Evolutionary conservation across 2,113 vertebrate species (phyloP).

Genomic region (Hippocampus barbouri): DNA sequence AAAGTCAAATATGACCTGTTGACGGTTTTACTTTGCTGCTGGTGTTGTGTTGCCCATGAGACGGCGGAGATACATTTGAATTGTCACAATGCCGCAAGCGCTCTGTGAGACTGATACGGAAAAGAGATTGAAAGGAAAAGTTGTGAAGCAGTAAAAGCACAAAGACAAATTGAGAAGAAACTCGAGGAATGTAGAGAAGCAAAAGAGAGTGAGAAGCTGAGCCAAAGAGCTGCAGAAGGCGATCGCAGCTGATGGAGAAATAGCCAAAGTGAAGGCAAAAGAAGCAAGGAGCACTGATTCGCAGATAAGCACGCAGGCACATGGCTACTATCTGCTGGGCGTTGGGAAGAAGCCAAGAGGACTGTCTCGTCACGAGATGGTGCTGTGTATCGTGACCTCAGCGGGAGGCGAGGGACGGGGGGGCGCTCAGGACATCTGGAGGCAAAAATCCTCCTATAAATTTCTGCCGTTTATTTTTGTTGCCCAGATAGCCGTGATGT

Average conservation of each 20-base stretch:
- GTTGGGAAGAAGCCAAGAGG: slow-evolving; percentile 43
- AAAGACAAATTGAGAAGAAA: not conserved
- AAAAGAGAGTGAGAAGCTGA: slow-evolving; percentile 2
- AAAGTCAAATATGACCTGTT: not conserved
- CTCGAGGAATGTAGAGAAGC: not conserved
- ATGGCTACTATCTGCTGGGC: slow-evolving; percentile 47
- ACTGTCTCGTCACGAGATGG: slow-evolving; percentile 48
- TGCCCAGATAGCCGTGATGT: slow-evolving; percentile 22
- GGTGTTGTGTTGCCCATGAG: slow-evolving; percentile 6
- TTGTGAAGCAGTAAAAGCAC: slow-evolving; percentile 13
- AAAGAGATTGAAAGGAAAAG: slow-evolving; percentile 12
- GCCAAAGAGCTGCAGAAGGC: not conserved
- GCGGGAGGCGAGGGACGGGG: slow-evolving; percentile 20
- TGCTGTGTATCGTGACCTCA: slow-evolving; percentile 47
- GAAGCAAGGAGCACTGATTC: slow-evolving; percentile 27
- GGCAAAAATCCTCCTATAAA: slow-evolving; percentile 26
- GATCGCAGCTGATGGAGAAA: slow-evolving; percentile 15
- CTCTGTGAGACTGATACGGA: slow-evolving; percentile 8
- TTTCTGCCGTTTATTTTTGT: slow-evolving; percentile 19
- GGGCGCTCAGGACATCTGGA: slow-evolving; percentile 37
- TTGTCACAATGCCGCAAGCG: slow-evolving; percentile 39
- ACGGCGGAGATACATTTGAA: slow-evolving; percentile 22
- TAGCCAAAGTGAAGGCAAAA: slow-evolving; percentile 17
- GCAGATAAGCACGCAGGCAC: slow-evolving; percentile 44
- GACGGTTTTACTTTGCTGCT: slow-evolving; percentile 7